These are phyloP conservation scores for Pseudanteris insignis DNA, from an alignment of 2,888 invertebrate genomes.

Conservation along the genomic window DNA sequence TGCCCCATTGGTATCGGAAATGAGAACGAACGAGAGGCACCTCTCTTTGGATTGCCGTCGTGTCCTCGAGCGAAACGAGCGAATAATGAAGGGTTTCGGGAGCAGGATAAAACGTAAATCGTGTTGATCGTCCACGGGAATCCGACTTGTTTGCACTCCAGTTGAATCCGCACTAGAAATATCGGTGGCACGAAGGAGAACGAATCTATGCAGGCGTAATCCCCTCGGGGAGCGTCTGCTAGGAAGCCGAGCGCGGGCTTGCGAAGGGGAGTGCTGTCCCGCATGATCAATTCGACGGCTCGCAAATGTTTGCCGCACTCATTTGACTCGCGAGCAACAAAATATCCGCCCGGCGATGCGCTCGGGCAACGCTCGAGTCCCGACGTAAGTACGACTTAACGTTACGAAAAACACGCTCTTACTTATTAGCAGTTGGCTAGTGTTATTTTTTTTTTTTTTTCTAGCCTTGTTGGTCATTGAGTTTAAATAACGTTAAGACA, in stretches of 20 bases:
- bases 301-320: conserved; percentile 32
- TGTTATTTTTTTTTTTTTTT: no score
- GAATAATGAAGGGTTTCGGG: conserved; percentile 55
- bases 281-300: conserved; percentile 41
- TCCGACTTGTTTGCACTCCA: conserved; percentile 39
- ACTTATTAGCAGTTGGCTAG: no score
- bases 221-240: conserved; percentile 43
- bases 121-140: conserved; percentile 48
- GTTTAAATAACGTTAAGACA: conserved; percentile 1
- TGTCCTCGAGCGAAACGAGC: conserved; percentile 51
- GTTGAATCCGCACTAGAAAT: conserved; percentile 41
- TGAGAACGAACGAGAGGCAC: conserved; percentile 37
- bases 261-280: conserved; percentile 11
- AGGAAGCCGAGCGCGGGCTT: conserved; percentile 15
- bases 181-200: conserved; percentile 47
- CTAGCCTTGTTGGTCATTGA: conserved; percentile 16
- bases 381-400: background rate
- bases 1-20: conserved; percentile 30
- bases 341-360: conserved; percentile 3
- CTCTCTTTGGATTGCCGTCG: conserved; percentile 49
- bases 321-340: conserved; percentile 17
- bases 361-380: background rate
- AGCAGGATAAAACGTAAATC: conserved; percentile 52
- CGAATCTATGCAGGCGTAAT: conserved; percentile 52
- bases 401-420: no score